These are phyloP conservation scores for Folsomia manolachei DNA, from an alignment of 2,888 invertebrate genomes.

Conservation along the genomic window DNA sequence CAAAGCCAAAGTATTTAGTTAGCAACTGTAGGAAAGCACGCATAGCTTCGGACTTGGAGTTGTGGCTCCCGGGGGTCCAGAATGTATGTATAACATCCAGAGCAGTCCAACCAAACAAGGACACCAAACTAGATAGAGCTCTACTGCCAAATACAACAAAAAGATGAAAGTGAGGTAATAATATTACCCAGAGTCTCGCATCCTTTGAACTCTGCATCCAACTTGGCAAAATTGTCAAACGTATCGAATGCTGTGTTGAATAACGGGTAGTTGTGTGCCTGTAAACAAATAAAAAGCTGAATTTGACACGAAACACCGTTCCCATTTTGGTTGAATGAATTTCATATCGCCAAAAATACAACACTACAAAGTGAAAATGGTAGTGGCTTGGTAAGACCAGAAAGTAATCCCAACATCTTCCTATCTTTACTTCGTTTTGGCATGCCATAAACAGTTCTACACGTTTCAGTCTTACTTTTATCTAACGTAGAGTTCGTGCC, in stretches of 20 bases:
- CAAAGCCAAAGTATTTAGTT: too few relatives aligned
- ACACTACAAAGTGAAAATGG: too few relatives aligned
- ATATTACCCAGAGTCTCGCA: slow-evolving; percentile 47
- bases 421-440: not conserved
- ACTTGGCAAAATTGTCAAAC: slow-evolving; percentile 47
- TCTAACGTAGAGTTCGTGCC: not conserved
- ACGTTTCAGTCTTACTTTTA: not conserved
- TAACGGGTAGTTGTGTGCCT: slow-evolving; percentile 49
- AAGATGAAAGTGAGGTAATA: too few relatives aligned
- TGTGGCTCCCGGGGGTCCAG: not conserved
- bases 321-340: too few relatives aligned
- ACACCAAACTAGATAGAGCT: too few relatives aligned
- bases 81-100: not conserved
- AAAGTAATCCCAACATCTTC: not conserved
- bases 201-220: slow-evolving; percentile 45
- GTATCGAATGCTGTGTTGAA: slow-evolving; percentile 49
- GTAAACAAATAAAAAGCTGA: slow-evolving; percentile 19
- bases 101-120: too few relatives aligned
- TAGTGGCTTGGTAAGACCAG: too few relatives aligned
- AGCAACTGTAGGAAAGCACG: too few relatives aligned
- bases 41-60: too few relatives aligned
- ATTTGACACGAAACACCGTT: not conserved
- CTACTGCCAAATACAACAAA: too few relatives aligned
- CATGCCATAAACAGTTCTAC: not conserved
- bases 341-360: too few relatives aligned